These are phyloP conservation scores for Antheraea yamamai DNA, from an alignment of 2,888 invertebrate genomes.

Conservation along the genomic window DNA sequence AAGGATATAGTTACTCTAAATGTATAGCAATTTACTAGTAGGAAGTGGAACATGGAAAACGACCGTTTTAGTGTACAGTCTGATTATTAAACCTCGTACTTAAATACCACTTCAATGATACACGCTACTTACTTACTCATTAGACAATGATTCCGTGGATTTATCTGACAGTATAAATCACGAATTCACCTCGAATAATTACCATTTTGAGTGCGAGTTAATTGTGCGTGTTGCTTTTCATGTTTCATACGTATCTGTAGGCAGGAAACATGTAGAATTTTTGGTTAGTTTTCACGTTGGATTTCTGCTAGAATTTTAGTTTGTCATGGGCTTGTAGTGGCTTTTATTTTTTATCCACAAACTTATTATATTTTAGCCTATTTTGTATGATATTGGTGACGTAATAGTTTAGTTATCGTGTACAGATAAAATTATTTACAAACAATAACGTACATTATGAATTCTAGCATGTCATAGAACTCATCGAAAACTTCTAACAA, in stretches of 20 bases:
- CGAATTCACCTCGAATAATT: background rate
- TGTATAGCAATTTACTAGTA: constrained; percentile 23
- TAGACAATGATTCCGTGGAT: constrained; percentile 12
- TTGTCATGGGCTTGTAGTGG: too few relatives aligned
- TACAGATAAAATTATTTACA: too few relatives aligned
- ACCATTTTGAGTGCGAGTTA: background rate
- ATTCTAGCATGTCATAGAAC: too few relatives aligned
- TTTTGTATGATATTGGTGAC: too few relatives aligned
- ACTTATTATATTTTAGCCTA: too few relatives aligned
- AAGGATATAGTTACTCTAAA: constrained; percentile 24
- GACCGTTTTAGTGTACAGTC: constrained; percentile 34
- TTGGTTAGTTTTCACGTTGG: too few relatives aligned
- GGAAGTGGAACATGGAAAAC: constrained; percentile 32
- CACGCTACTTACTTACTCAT: constrained; percentile 10
- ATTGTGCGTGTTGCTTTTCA: constrained; percentile 2
- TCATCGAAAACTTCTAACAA: too few relatives aligned
- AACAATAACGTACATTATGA: too few relatives aligned
- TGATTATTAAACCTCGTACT: constrained; percentile 33
- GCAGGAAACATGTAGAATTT: background rate
- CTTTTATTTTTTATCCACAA: too few relatives aligned
- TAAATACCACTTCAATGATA: constrained; percentile 34
- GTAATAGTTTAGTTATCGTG: too few relatives aligned
- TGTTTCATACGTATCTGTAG: background rate
- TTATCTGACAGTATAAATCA: constrained; percentile 10
- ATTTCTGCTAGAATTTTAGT: too few relatives aligned